Base-by-base conservation (phyloP, 2,797 vertebrate genomes). In the Odontamblyopus lacepedii region DNA sequence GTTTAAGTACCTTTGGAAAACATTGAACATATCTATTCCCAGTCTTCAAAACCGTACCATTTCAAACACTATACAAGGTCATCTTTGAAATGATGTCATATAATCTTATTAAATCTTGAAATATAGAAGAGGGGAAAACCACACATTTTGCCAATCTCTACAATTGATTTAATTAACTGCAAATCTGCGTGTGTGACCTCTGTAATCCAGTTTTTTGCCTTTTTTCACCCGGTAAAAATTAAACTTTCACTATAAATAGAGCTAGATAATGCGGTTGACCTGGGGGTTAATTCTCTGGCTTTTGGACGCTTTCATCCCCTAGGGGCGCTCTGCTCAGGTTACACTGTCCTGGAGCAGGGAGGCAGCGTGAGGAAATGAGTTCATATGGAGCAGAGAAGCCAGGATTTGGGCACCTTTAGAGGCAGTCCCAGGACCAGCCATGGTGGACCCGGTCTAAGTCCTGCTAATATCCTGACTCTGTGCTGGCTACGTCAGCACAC, bases 241-340 rank as follows among this genome's bases (percentile, higher is more conserved):
- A 89, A 90, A 93, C 85, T 91, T 94, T 91, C 90, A 92, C 93
- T 94, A 93, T 92, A 93, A 93, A 94, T 93, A 93, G 91, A 92
- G 93, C 89, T 90, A 86, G 90, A 90, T 94, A 92, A 94, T 92
- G 90, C 91, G 72, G 86, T 89, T 93, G 93, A 94, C 93, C 93
- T 12, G 62, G 81, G 88, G 93, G 94, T 94, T 95, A 93, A 94
- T 92, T 92, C 93, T 85, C 82, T 83, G 86, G 92, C 91, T 93
- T 91, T 93, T 85, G 91, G 90, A 89, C 74, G 80, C 93, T 93
- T 93, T 94, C 91, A 93, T 93, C 93, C 92, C 89, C 90, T 89
- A 73, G 89, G 92, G 92, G 88, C 89, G 73, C 78, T 75, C 83
- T 80, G 80, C 92, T 94, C 93, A 82, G 88, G 92, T 94, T 95